phyloP scores from a whole-genome alignment of 2,888 invertebrate genomes.

The Pachydiplax longipennis region DNA sequence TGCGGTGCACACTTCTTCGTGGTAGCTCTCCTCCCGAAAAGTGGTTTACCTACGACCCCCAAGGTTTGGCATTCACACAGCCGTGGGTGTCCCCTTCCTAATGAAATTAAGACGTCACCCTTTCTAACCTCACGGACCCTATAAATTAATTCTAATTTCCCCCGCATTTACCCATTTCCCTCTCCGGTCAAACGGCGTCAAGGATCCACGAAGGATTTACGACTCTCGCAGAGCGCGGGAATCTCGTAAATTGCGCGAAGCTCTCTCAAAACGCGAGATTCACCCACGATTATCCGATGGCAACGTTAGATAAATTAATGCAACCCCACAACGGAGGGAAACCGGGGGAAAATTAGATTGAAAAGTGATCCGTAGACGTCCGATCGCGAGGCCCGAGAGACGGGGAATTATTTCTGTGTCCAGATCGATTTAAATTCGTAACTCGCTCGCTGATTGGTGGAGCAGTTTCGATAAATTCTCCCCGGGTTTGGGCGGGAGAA shows the following conservation, averaged over 20 bases:
- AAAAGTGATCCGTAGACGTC: background rate
- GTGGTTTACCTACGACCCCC: background rate
- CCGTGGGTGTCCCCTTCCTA: background rate
- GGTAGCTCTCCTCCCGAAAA: background rate
- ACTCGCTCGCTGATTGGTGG: background rate
- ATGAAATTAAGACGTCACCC: conserved; percentile 21
- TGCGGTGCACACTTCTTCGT: background rate
- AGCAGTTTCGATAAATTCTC: background rate
- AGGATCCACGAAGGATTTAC: background rate
- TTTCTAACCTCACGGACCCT: background rate
- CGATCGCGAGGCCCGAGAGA: background rate
- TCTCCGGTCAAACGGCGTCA: background rate
- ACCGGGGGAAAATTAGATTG: background rate
- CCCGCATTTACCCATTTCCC: background rate
- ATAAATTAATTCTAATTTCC: conserved; percentile 2
- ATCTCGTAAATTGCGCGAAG: background rate
- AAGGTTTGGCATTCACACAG: background rate
- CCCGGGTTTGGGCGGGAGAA: background rate
- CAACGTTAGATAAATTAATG: background rate
- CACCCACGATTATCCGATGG: background rate
- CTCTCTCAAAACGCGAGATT: background rate
- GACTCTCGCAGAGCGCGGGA: background rate
- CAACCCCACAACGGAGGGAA: background rate
- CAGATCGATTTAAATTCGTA: background rate
- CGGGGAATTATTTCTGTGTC: background rate